Conservation (phyloP, 2,797 vertebrate species). For the Microchirus variegatus region DNA sequence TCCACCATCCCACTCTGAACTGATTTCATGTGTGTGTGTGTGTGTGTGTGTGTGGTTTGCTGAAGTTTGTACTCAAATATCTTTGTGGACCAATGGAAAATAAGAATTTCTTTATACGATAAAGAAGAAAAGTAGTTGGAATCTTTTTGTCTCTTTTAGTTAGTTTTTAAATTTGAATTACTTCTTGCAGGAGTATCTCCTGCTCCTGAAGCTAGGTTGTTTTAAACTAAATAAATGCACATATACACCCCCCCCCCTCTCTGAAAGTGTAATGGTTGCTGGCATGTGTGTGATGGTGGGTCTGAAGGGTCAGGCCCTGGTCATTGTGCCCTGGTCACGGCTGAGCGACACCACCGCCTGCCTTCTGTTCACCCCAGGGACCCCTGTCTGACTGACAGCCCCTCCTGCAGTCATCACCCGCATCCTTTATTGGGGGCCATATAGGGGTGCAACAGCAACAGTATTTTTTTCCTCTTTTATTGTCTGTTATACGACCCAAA, state of each 20-base stretch:
- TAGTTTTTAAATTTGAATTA: constrained; percentile 7
- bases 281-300: constrained; percentile 72
- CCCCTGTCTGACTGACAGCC: constrained; percentile 78
- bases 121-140: constrained; percentile 16
- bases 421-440: constrained; percentile 74
- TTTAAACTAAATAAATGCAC: constrained; percentile 9
- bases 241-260: constrained; percentile 30
- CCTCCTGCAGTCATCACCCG: constrained; percentile 76
- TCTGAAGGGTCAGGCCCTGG: constrained; percentile 77
- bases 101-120: constrained; percentile 2
- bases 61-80: constrained; percentile 42
- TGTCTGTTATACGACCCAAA: constrained; percentile 47
- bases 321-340: constrained; percentile 81
- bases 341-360: constrained; percentile 81
- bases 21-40: constrained; percentile 1
- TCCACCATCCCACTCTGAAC: constrained; percentile 59
- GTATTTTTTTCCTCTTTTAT: constrained; percentile 60
- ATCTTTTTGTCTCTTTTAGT: not conserved
- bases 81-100: constrained; percentile 24
- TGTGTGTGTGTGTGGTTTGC: constrained; percentile 31
- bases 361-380: constrained; percentile 80
- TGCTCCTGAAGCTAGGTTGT: not conserved
- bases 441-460: constrained; percentile 57
- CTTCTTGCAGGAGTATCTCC: not conserved
- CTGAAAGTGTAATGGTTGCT: constrained; percentile 67